These are phyloP conservation scores for Rhynchonycteris naso DNA, from an alignment of 2,797 vertebrate genomes.

Conservation along the genomic window DNA sequence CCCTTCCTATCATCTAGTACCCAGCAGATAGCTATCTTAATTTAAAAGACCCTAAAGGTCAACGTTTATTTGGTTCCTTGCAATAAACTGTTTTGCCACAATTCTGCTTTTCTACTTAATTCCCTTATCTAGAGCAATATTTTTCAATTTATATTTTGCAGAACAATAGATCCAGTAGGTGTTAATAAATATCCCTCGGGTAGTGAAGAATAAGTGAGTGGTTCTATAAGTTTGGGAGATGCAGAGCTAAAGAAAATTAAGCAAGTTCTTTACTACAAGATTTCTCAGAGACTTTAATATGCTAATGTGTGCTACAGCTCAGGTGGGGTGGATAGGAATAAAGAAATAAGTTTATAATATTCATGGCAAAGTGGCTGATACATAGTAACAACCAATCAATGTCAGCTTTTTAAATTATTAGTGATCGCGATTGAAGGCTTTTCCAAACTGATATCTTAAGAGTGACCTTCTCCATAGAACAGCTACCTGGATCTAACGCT, in stretches of 20 bases:
- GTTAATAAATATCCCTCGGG: not conserved
- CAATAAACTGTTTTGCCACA: slow-evolving; percentile 35
- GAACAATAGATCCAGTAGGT: slow-evolving; percentile 25
- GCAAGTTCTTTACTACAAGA: not conserved
- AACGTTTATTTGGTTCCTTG: slow-evolving; percentile 52
- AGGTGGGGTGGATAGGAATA: not conserved
- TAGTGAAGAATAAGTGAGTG: not conserved
- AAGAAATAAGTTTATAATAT: not conserved
- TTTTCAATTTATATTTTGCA: slow-evolving; percentile 40
- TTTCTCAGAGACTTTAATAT: slow-evolving; percentile 60
- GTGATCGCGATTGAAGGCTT: not conserved
- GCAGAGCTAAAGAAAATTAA: not conserved
- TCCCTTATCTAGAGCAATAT: slow-evolving; percentile 46
- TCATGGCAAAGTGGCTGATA: too few relatives aligned
- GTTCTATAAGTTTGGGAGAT: not conserved
- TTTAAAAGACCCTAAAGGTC: slow-evolving; percentile 67
- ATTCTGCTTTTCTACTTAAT: slow-evolving; percentile 44
- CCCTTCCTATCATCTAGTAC: not conserved
- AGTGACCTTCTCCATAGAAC: not conserved
- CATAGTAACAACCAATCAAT: not conserved
- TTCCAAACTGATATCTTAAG: not conserved
- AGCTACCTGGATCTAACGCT: not conserved
- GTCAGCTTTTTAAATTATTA: not conserved
- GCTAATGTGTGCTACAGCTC: not conserved
- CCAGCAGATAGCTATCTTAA: slow-evolving; percentile 43